Evolutionary conservation across 2,888 invertebrate species (phyloP), one percentile per base, ranked within the genome.

Genomic region (Oscheius sp.): DNA sequence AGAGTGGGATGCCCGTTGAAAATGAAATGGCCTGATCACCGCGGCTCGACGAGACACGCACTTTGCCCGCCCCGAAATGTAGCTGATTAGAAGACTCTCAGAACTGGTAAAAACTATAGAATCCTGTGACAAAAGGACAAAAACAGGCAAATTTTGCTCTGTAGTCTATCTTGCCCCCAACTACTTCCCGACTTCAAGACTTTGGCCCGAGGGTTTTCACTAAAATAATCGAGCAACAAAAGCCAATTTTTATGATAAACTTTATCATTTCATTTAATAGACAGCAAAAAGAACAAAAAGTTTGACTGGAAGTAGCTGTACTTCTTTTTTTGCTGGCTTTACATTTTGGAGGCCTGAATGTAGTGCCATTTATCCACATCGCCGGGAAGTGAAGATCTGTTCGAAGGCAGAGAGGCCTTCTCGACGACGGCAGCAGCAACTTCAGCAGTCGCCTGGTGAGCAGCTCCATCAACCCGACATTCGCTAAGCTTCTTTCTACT

Each of bases 311-410:
- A n/a, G n/a, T n/a, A n/a, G n/a, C n/a, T n/a, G n/a, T n/a, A n/a
- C n/a, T n/a, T n/a, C n/a, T n/a, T n/a, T n/a, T n/a, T n/a, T n/a
- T n/a, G n/a, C n/a, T n/a, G n/a, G n/a, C 17, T 37, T 57, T 6
- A 33, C 37, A 37, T 57, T 20, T 55, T 55, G 33, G n/a, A n/a
- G 20, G 68, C 75, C 61, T 74, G 67, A 69, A 84, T 72, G 68
- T 78, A 84, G 72, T 82, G 82, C 83, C 84, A 85, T 69, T 81
- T 81, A 70, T 82, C 78, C 20, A 84, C 79, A 37, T 80, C 80
- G 48, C 45, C 71, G 34, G 81, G 79, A 15, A 78, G 69, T 20
- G 71, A 58, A 37, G 66, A 64, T 10, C 52, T 50, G 2, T 65
- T 46, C 15, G 70, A 64, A 34, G 27, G 57, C 23, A 53, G 72